These are phyloP conservation scores for Percina caprodes DNA, from an alignment of 2,113 vertebrate species.

Conservation along the genomic window DNA sequence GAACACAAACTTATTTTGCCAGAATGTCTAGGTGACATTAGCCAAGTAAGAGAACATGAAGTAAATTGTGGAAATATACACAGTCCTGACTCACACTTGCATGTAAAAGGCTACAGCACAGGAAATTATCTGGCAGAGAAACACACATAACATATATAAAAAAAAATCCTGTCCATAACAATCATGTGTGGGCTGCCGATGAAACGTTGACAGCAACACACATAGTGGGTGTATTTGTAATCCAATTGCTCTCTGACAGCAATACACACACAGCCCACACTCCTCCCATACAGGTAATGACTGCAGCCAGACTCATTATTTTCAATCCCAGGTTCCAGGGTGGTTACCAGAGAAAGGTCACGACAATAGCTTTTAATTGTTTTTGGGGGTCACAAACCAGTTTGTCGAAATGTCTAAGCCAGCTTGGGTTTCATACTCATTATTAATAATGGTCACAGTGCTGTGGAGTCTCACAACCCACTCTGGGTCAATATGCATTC, in stretches of 20 bases:
- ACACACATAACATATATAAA: background rate
- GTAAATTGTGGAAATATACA: background rate
- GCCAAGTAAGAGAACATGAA: conserved; percentile 14
- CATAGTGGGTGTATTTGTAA: conserved; percentile 19
- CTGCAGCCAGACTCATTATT: conserved; percentile 68
- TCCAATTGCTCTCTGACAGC: conserved; percentile 20
- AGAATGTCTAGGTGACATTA: background rate
- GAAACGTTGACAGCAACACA: conserved; percentile 12
- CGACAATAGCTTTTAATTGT: conserved; percentile 57
- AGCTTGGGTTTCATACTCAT: conserved; percentile 48
- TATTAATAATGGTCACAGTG: conserved; percentile 59
- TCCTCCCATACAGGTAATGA: conserved; percentile 41
- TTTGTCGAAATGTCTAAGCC: conserved; percentile 48
- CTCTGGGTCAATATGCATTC: conserved; percentile 41
- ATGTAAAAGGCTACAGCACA: background rate
- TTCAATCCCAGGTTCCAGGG: conserved; percentile 51
- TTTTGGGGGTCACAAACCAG: conserved; percentile 58
- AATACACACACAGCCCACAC: conserved; percentile 10
- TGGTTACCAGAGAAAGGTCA: conserved; percentile 63
- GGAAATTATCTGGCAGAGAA: background rate
- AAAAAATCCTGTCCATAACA: background rate
- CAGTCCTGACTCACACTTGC: background rate
- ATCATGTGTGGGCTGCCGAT: background rate
- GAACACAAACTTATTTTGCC: background rate
- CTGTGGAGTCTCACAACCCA: background rate